Evolutionary conservation across 2,113 vertebrate species (phyloP).

Genomic region (Columbina picui): DNA sequence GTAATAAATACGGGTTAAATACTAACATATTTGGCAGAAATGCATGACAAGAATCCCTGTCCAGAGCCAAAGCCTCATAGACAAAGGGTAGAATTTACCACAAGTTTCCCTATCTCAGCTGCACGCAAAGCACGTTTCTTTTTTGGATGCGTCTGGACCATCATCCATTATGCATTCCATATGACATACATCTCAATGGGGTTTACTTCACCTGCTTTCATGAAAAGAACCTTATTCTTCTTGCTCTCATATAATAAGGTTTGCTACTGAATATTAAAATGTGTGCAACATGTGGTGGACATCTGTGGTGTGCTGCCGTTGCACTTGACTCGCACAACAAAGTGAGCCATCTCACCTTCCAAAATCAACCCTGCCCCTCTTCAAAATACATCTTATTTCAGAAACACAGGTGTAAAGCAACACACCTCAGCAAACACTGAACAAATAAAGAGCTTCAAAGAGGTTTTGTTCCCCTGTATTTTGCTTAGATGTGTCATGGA

Average conservation of each 20-base stretch:
- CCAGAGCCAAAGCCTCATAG: slow-evolving; percentile 61
- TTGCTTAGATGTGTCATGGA: slow-evolving; percentile 7
- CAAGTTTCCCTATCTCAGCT: slow-evolving; percentile 29
- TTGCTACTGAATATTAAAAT: slow-evolving; percentile 62
- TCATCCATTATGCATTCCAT: slow-evolving; percentile 49
- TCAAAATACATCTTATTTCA: slow-evolving; percentile 43
- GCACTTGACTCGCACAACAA: slow-evolving; percentile 53
- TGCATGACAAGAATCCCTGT: slow-evolving; percentile 44
- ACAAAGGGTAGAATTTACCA: slow-evolving; percentile 58
- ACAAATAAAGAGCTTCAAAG: slow-evolving; percentile 30
- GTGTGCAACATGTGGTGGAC: slow-evolving; percentile 59
- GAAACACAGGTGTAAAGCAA: slow-evolving; percentile 18
- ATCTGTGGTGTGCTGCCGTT: slow-evolving; percentile 49
- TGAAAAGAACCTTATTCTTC: slow-evolving; percentile 52
- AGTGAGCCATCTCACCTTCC: slow-evolving; percentile 50
- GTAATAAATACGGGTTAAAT: slow-evolving; percentile 50
- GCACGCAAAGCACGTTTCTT: slow-evolving; percentile 29
- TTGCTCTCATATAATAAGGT: slow-evolving; percentile 46
- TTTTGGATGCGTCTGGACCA: slow-evolving; percentile 39
- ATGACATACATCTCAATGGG: slow-evolving; percentile 15
- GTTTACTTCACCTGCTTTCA: slow-evolving; percentile 57
- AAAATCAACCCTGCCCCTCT: slow-evolving; percentile 25
- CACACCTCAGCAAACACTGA: not conserved
- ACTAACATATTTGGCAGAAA: slow-evolving; percentile 59
- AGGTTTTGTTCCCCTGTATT: not conserved